Base-by-base conservation (phyloP, 1,140 invertebrate species). In the Nylanderia fulva region DNA sequence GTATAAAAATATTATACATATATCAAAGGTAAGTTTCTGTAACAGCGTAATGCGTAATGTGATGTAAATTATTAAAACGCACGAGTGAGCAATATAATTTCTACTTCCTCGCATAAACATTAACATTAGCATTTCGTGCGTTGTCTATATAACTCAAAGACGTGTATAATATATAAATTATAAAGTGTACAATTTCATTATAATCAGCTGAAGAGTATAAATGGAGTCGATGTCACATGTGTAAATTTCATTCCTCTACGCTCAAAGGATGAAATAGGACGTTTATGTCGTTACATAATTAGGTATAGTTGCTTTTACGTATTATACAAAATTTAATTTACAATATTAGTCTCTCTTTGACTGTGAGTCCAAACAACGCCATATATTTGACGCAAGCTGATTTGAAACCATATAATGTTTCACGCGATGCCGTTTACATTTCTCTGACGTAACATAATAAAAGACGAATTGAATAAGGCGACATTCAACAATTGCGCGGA, bases 271-370 rank as follows among this genome's bases (percentile, higher is more conserved):
- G n/a, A 27, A 27, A 58, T 6, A 39, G 33, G 21, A 29, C 21
- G 21, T 15, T 66, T 15, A 9, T n/a, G 27, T 54, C 29, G 5
- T 56, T 36, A n/a, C 36, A 45, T 75, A 42, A 60, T 48, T 48
- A 33, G 0, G 9, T 75, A 29, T 33, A 33, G 7, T 8, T 7
- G n/a, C 48, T 64, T 33, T 39, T 8, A 11, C 15, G 36, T 66
- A 39, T 79, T 79, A 36, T 15, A 68, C n/a, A 76, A 42, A 76
- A 63, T 66, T n/a, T 15, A 0, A 13, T 52, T 24, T 36, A 29
- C n/a, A 33, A 33, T 33, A 33, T 33, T 33, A 33, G 24, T 77
- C 36, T 36, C 36, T 36, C 24, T 4, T 66, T 6, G 61, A 66
- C 7, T 36, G 27, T 29, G 13, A 18, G 39, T 9, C n/a, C 58